Evolutionary conservation across 1,140 invertebrate genomes (phyloP), one percentile per base, ranked within the genome.

Genomic region (Apis dorsata): DNA sequence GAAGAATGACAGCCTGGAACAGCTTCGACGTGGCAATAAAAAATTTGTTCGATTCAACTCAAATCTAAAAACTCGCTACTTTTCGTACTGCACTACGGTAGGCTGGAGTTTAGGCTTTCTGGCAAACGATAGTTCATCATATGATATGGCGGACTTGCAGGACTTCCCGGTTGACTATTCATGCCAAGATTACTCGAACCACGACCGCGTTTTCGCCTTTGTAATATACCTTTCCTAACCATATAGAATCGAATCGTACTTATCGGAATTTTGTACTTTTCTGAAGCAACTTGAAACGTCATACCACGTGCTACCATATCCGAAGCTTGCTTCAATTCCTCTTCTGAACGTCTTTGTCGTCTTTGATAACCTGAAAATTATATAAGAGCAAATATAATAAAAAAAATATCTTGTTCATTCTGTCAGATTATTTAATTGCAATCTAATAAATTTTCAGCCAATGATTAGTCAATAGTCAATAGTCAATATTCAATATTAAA

Each of bases 161-260:
- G 95, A 90, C 95, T 95, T 77, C 93, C 92, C 17, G 95, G 94
- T 89, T 91, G 94, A 88, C 91, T 94, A 83, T 93, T 93, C 65
- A 89, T 84, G 65, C 90, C 90, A 83, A 92, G 84, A 75, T 93
- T 92, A 83, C 92, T 93, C 28, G 92, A 91, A 68, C 93, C 94
- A 79, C 95, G 93, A 19, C 97, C 97, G 28, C 97, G 94, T 90
- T 97, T 96, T 85, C 97, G 95, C 88, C 95, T 95, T 44, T 97
- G 96, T 73, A 97, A 91, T 81, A 97, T 97, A 11, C 97, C 97
- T 92, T 97, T 97, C 79, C 97, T 94, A 49, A 96, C 97, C 97
- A 97, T 97, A 92, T 97, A 97, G 92, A 97, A 97, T 34, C 96
- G 95, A 91, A 97, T 97, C 74, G 97, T 97, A n/a, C 96, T 97